These are phyloP conservation scores for Gymnarchus niloticus DNA, from an alignment of 2,113 vertebrate genomes.

Conservation along the genomic window DNA sequence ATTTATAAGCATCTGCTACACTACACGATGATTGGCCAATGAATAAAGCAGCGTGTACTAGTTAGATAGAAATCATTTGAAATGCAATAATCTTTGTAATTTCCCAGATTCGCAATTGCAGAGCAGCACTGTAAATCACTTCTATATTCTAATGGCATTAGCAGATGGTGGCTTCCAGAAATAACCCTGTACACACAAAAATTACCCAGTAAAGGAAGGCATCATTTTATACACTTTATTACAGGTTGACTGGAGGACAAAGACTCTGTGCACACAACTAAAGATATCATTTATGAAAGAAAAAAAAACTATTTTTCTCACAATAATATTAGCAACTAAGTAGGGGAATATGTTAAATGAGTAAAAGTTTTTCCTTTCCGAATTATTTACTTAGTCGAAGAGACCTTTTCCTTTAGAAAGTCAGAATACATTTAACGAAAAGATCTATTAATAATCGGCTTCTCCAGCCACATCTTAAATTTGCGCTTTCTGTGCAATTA, in stretches of 20 bases:
- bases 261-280: background rate
- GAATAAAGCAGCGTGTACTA: conserved; percentile 50
- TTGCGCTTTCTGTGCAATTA: conserved; percentile 64
- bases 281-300: conserved; percentile 28
- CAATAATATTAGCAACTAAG: background rate
- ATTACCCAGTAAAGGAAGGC: conserved; percentile 7
- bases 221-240: conserved; percentile 30
- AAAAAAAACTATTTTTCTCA: conserved; percentile 26
- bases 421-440: conserved; percentile 51
- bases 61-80: conserved; percentile 53
- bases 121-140: conserved; percentile 58
- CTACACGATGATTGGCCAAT: conserved; percentile 7
- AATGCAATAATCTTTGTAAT: conserved; percentile 61
- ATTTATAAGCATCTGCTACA: background rate
- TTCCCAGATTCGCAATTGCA: conserved; percentile 53
- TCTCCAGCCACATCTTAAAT: conserved; percentile 61
- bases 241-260: conserved; percentile 12
- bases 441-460: conserved; percentile 65
- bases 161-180: conserved; percentile 58
- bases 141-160: conserved; percentile 47
- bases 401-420: conserved; percentile 45
- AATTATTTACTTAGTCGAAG: conserved; percentile 50
- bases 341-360: conserved; percentile 38
- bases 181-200: conserved; percentile 44
- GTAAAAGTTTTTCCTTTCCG: conserved; percentile 51